Conservation (phyloP, 2,113 vertebrate species). For the Circaetus cinerascens region DNA sequence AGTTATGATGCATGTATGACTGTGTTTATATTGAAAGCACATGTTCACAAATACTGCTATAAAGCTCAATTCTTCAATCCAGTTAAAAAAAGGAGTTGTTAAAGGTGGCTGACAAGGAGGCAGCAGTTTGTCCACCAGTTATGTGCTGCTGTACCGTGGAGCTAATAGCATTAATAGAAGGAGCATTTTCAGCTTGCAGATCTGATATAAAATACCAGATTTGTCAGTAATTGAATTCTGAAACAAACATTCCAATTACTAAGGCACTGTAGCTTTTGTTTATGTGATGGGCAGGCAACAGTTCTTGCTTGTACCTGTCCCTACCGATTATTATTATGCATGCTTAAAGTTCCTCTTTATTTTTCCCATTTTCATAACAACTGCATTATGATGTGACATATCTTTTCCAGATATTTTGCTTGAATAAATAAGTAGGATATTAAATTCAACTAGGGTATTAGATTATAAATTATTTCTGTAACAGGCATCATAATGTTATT, state of each 20-base stretch:
- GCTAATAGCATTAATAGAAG: slow-evolving; percentile 67
- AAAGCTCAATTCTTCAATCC: slow-evolving; percentile 23
- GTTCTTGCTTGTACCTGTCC: slow-evolving; percentile 75
- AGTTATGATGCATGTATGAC: not conserved
- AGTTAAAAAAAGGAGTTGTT: slow-evolving; percentile 47
- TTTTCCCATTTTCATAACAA: slow-evolving; percentile 74
- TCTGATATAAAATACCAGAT: slow-evolving; percentile 68
- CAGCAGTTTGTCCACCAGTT: slow-evolving; percentile 65
- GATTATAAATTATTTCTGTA: slow-evolving; percentile 99
- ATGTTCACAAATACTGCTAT: not conserved
- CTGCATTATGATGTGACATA: slow-evolving; percentile 78
- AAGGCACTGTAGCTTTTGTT: slow-evolving; percentile 52
- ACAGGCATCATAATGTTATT: slow-evolving; percentile 94
- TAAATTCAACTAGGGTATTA: slow-evolving; percentile 93
- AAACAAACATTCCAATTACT: slow-evolving; percentile 70
- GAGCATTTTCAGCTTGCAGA: slow-evolving; percentile 70
- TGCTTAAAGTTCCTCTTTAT: slow-evolving; percentile 73
- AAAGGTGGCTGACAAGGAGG: slow-evolving; percentile 57
- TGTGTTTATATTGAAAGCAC: slow-evolving; percentile 12
- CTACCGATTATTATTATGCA: slow-evolving; percentile 46
- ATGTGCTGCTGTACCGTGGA: slow-evolving; percentile 45
- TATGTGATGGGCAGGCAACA: slow-evolving; percentile 2
- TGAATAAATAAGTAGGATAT: slow-evolving; percentile 91
- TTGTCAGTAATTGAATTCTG: slow-evolving; percentile 74
- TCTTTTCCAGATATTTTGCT: slow-evolving; percentile 83